Evolutionary conservation across 2,888 invertebrate species (phyloP).

Genomic region (Dryococelus australis): DNA sequence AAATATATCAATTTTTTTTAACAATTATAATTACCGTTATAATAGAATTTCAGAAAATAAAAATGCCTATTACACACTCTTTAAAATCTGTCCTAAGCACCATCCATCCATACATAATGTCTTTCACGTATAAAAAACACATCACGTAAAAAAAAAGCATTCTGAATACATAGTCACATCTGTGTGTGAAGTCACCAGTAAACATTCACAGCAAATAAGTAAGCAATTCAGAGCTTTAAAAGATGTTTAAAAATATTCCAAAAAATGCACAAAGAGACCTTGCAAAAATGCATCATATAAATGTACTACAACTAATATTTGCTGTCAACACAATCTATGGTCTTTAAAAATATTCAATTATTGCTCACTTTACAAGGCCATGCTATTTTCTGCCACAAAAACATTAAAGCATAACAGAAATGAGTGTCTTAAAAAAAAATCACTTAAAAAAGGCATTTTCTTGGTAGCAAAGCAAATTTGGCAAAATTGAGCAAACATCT

Average conservation of each 20-base stretch:
- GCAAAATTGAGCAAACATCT: constrained; percentile 39
- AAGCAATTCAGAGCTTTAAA: background rate
- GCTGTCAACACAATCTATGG: background rate
- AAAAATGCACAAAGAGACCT: background rate
- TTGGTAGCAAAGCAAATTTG: constrained; percentile 37
- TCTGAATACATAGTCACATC: background rate
- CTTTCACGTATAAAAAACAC: background rate
- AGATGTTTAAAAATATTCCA: background rate
- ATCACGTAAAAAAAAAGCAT: background rate
- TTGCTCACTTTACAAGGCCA: constrained; percentile 5
- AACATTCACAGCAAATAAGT: constrained; percentile 8
- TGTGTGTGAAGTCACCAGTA: background rate
- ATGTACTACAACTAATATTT: background rate
- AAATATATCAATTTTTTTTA: background rate
- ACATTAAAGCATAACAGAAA: background rate
- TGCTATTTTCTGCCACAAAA: constrained; percentile 2
- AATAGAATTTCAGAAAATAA: background rate
- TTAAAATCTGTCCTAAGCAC: constrained; percentile 1
- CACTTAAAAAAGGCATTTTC: constrained; percentile 41
- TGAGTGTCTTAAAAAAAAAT: background rate
- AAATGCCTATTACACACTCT: background rate
- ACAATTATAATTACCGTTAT: background rate
- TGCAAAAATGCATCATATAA: background rate
- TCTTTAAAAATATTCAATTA: background rate
- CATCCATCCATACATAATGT: background rate